phyloP scores from a whole-genome alignment of 2,888 invertebrate species.

The Lydus trimaculatus region DNA sequence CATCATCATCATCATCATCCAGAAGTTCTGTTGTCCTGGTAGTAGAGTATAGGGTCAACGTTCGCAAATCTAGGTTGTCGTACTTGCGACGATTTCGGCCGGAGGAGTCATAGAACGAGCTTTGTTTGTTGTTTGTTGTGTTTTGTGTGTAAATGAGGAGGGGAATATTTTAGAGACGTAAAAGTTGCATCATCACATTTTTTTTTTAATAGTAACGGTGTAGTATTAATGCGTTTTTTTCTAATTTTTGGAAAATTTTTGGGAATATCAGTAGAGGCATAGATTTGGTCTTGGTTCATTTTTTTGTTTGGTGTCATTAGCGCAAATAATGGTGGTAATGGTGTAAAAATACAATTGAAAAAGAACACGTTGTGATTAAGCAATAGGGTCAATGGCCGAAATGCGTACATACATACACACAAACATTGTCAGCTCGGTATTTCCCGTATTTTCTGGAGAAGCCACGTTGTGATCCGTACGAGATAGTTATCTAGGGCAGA shows the following conservation, averaged over 20 bases:
- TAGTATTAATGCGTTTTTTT: conserved; percentile 30
- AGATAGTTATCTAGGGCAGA: conserved; percentile 1
- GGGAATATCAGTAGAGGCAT: neutral
- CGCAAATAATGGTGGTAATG: neutral
- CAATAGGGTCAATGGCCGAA: neutral
- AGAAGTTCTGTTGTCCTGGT: conserved; percentile 5
- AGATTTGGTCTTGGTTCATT: too few species aligned
- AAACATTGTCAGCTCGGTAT: conserved; percentile 1
- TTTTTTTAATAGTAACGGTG: conserved; percentile 37
- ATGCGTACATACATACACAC: neutral
- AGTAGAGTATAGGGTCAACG: conserved; percentile 44
- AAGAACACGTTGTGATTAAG: neutral
- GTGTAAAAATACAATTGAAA: neutral
- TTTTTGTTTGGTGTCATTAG: too few species aligned
- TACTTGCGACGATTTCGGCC: conserved; percentile 35
- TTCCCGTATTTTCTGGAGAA: conserved; percentile 12
- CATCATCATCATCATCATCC: conserved; percentile 4
- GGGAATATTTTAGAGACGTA: conserved; percentile 25
- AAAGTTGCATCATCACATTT: conserved; percentile 44
- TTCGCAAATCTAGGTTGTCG: conserved; percentile 47
- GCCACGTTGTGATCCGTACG: neutral
- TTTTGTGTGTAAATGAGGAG: neutral
- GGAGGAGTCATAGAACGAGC: conserved; percentile 15
- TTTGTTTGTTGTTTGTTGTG: conserved; percentile 13
- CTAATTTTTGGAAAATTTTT: neutral